A percentile compares a stretch with the other conserved stretches of the same genome.
Evolutionary conservation across 2,113 vertebrate species (phyloP).

Genomic region (Sakesphorus luctuosus): DNA sequence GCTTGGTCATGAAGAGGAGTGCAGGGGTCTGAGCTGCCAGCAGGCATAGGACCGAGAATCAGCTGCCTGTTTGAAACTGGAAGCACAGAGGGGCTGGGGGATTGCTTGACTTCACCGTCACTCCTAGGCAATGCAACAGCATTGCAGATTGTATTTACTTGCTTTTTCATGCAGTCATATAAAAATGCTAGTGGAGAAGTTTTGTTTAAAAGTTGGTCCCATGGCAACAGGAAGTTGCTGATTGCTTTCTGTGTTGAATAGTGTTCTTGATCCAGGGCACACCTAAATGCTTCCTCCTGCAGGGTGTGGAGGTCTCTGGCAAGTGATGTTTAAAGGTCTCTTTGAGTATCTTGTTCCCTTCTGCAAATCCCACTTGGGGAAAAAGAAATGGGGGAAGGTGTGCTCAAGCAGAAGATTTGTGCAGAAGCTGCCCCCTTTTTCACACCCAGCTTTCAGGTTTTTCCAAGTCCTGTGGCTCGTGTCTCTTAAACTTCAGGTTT

Average conservation of each 20-base stretch:
- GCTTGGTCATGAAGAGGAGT: accelerated
- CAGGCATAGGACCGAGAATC: neutral
- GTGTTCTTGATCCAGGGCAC: neutral
- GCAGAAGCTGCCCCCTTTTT: neutral
- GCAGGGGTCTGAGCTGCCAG: neutral
- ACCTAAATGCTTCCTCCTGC: neutral
- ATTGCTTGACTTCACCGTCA: neutral
- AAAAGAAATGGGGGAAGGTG: neutral
- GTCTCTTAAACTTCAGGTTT: neutral
- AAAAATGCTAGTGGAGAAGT: neutral
- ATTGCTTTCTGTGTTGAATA: neutral
- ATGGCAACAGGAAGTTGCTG: neutral
- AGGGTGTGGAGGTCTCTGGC: neutral
- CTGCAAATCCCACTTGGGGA: neutral
- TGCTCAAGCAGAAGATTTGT: neutral
- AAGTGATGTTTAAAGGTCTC: neutral
- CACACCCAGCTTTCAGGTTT: neutral
- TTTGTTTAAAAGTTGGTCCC: neutral
- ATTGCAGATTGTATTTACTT: neutral
- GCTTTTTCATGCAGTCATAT: neutral
- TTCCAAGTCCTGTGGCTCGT: neutral
- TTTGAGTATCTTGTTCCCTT: neutral
- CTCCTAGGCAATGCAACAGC: neutral
- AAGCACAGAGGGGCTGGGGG: neutral
- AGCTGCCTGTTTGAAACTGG: neutral